Evolutionary conservation across 2,797 vertebrate species (phyloP).

Genomic region (Apodemus agrarius): DNA sequence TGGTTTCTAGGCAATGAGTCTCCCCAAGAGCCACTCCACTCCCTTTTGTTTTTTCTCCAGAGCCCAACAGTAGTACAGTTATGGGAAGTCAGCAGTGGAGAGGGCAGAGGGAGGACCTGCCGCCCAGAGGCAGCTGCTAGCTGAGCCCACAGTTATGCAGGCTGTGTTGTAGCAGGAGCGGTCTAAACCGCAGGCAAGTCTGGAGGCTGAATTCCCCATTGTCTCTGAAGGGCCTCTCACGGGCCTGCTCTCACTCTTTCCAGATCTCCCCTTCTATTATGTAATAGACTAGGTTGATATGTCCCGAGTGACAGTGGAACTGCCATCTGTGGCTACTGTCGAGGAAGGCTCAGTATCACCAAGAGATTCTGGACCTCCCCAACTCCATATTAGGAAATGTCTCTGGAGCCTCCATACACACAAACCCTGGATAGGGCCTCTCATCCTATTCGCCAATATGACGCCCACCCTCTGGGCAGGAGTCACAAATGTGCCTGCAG

Average conservation of each 20-base stretch:
- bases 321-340: slow-evolving; percentile 20
- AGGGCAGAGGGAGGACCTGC: not conserved
- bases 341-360: not conserved
- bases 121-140: not conserved
- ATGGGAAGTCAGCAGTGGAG: fast-evolving
- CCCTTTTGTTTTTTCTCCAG: too few relatives aligned
- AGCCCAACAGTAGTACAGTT: too few relatives aligned
- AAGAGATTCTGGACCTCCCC: not conserved
- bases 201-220: not conserved
- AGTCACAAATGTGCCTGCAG: not conserved
- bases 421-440: not conserved
- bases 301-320: not conserved
- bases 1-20: not conserved
- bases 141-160: not conserved
- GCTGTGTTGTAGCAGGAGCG: not conserved
- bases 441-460: not conserved
- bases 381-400: not conserved
- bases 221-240: not conserved
- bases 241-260: not conserved
- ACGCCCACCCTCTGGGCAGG: not conserved
- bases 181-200: too few relatives aligned
- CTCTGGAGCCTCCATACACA: not conserved
- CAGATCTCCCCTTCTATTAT: not conserved
- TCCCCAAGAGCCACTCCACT: not conserved
- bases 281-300: not conserved